Conservation (phyloP, 2,797 vertebrate species). For the Lepilemur ruficaudatus region DNA sequence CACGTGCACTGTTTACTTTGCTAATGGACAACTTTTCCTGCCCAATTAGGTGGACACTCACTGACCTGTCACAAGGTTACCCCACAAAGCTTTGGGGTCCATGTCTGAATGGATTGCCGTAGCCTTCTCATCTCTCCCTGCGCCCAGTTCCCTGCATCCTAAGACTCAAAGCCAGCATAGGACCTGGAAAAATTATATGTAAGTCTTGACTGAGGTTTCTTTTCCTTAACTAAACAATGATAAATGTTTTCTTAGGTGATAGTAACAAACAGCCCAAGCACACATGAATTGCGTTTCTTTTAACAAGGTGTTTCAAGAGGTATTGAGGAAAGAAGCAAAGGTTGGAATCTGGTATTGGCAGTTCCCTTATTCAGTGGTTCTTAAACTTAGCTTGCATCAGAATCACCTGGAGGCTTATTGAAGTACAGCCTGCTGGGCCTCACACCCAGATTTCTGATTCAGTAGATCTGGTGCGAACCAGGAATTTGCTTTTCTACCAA, state of each 20-base stretch:
- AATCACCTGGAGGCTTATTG: neutral
- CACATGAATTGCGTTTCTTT: slow-evolving; percentile 55
- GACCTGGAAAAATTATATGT: slow-evolving; percentile 87
- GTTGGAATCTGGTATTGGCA: slow-evolving; percentile 64
- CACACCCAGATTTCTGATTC: neutral
- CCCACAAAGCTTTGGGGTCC: slow-evolving; percentile 76
- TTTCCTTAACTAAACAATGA: slow-evolving; percentile 53
- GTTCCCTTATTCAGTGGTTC: slow-evolving; percentile 41
- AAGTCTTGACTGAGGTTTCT: slow-evolving; percentile 78
- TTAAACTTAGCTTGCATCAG: neutral
- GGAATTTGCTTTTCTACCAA: neutral
- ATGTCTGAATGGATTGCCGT: slow-evolving; percentile 87
- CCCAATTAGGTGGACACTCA: slow-evolving; percentile 75
- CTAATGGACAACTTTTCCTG: slow-evolving; percentile 62
- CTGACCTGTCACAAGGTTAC: slow-evolving; percentile 75
- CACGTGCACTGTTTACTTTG: neutral
- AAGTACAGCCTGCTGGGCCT: neutral
- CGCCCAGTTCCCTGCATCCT: slow-evolving; percentile 84
- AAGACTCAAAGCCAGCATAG: slow-evolving; percentile 85
- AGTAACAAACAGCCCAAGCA: slow-evolving; percentile 21
- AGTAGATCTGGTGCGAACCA: neutral
- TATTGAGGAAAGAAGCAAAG: slow-evolving; percentile 64
- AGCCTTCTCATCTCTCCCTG: slow-evolving; percentile 81
- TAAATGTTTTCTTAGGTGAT: slow-evolving; percentile 1
- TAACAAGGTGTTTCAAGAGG: slow-evolving; percentile 67